Evolutionary conservation across 2,888 invertebrate genomes (phyloP), one percentile per base, ranked within the genome.

Genomic region (Hypena proboscidalis): DNA sequence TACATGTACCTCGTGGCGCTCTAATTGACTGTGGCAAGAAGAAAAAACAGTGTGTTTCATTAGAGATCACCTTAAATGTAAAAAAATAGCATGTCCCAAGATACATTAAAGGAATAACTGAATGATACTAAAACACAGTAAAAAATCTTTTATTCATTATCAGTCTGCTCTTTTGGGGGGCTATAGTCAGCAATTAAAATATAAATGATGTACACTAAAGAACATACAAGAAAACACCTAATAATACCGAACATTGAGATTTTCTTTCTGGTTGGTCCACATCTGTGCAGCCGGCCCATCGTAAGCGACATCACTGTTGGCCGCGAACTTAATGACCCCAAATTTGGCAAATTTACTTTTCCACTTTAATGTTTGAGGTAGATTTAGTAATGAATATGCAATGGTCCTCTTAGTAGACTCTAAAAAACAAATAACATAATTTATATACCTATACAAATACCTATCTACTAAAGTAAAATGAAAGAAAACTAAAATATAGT

Each of bases 181-280:
- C n/a, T 82, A 58, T 82, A 86, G 67, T 90, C 88, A 36, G 76
- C 70, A 62, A 86, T 90, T 39, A 90, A 77, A 72, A 90, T 85
- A 65, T 91, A 91, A 44, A 91, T 60, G 23, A 89, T 80, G 64
- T 91, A 91, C 15, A 86, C 14, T 44, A 91, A 68, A 40, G 87
- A 82, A 35, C 83, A 59, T 21, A 84, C 55, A 9, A 91, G 72
- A 17, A 78, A 58, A 34, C 84, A 49, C 66, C 92, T 90, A 92
- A 87, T 92, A 92, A 89, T 92, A 92, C 70, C 89, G 78, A 78
- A 92, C 67, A 71, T 87, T 90, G 84, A 92, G 83, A 74, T 85
- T 88, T 68, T 86, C 85, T 58, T 77, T 80, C 69, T 85, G 80
- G 81, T 82, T 78, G 81, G 87, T 72, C 81, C 91, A 83, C 86